These are phyloP conservation scores for Drosophila putrida DNA, from an alignment of 2,888 invertebrate genomes.

Conservation along the genomic window DNA sequence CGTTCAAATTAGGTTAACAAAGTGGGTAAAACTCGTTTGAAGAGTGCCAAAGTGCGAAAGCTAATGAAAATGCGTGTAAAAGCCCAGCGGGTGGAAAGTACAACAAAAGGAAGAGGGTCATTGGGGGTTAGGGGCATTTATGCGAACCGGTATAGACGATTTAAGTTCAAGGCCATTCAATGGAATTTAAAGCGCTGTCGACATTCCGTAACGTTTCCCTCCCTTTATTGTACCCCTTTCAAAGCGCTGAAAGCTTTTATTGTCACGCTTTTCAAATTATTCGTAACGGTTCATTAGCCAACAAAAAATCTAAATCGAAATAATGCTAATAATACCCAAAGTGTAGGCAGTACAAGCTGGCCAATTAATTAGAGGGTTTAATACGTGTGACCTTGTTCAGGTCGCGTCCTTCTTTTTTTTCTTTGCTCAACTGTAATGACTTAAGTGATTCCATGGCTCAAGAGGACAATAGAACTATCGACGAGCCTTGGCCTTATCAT, in stretches of 20 bases:
- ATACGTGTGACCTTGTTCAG: conserved; percentile 48
- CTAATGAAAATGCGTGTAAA: conserved; percentile 65
- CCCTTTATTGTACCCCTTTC: neutral
- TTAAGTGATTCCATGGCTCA: conserved; percentile 33
- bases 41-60: conserved; percentile 55
- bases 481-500: conserved; percentile 43
- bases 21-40: conserved; percentile 59
- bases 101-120: neutral
- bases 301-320: conserved; percentile 33
- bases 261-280: conserved; percentile 56
- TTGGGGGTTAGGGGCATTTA: conserved; percentile 15
- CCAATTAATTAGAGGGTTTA: conserved; percentile 46
- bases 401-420: conserved; percentile 7
- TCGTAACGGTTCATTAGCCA: conserved; percentile 41
- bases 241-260: conserved; percentile 26
- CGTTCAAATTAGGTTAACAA: conserved; percentile 74
- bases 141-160: conserved; percentile 31
- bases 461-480: conserved; percentile 31
- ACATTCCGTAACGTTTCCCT: neutral
- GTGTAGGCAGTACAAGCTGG: conserved; percentile 8
- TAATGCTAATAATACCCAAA: conserved; percentile 22
- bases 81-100: conserved; percentile 20
- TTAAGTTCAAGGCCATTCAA: conserved; percentile 72
- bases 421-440: conserved; percentile 25
- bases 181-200: conserved; percentile 37